A percentile compares a stretch with the other conserved stretches of the same genome.
Conservation (phyloP, 2,888 invertebrate genomes). For the Leucophora obtusa region DNA sequence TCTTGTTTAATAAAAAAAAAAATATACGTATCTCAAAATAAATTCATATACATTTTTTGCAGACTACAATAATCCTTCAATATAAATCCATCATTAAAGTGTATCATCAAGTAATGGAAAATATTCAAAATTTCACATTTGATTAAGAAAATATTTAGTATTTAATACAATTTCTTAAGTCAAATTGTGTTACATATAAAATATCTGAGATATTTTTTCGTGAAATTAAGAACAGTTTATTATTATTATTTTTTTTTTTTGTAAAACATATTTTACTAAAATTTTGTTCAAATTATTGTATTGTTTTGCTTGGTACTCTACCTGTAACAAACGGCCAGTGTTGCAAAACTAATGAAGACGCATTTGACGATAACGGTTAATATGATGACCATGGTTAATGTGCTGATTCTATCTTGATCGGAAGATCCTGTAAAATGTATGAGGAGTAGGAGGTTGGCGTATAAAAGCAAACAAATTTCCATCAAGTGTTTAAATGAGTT, state of each 20-base stretch:
- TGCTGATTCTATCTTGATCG: constrained; percentile 91
- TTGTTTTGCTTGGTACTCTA: constrained; percentile 80
- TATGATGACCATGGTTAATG: constrained; percentile 93
- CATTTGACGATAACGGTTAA: constrained; percentile 94
- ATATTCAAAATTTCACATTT: too few species aligned
- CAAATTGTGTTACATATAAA: too few species aligned
- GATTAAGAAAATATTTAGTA: too few species aligned
- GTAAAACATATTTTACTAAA: neutral
- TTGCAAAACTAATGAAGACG: constrained; percentile 97
- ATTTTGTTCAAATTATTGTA: neutral
- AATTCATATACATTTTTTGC: too few species aligned
- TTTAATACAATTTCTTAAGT: too few species aligned
- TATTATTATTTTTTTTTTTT: neutral
- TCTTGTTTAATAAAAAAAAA: too few species aligned
- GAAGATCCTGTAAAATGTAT: constrained; percentile 83
- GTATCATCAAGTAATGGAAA: too few species aligned
- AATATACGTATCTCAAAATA: too few species aligned
- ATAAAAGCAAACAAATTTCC: constrained; percentile 20
- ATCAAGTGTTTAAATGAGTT: neutral
- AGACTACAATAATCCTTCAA: too few species aligned
- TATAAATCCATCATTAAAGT: too few species aligned
- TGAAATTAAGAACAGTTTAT: neutral
- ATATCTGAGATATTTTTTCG: neutral
- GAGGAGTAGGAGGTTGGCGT: constrained; percentile 34
- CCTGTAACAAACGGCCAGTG: constrained; percentile 97